A percentile compares a stretch with the other conserved stretches of the same genome.
phyloP scores from a whole-genome alignment of 2,113 vertebrate species.

The Camelus dromedarius region DNA sequence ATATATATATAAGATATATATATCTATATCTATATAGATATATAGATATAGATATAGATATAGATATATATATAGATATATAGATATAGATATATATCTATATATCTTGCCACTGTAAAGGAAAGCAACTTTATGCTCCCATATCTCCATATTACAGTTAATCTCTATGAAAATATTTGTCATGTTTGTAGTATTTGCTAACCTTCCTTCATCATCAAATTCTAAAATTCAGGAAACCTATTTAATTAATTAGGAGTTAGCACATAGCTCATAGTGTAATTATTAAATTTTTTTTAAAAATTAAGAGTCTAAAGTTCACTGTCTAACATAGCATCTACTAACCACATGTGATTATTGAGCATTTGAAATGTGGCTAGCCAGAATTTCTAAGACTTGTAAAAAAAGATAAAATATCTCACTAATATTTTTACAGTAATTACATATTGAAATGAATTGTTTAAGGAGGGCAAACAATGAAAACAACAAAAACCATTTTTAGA shows the following conservation, averaged over 20 bases:
- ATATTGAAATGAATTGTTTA: neutral
- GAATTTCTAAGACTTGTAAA: neutral
- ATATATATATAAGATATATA: neutral
- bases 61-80: too few relatives aligned
- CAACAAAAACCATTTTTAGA: neutral
- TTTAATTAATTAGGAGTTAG: neutral
- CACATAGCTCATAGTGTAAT: neutral
- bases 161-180: neutral
- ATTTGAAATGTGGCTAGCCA: neutral
- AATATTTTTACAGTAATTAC: neutral
- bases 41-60: too few relatives aligned
- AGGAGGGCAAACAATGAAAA: neutral
- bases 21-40: too few relatives aligned
- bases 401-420: neutral
- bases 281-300: neutral
- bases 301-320: neutral
- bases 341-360: neutral
- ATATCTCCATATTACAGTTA: neutral
- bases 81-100: too few relatives aligned
- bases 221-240: neutral
- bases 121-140: neutral
- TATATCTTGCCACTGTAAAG: neutral
- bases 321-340: neutral
- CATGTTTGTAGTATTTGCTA: neutral
- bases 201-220: neutral